Percentiles rank a stretch among this genome's conserved stretches.
Evolutionary conservation across 2,797 vertebrate species (phyloP).

Genomic region (Pseudomugil gertrudae): DNA sequence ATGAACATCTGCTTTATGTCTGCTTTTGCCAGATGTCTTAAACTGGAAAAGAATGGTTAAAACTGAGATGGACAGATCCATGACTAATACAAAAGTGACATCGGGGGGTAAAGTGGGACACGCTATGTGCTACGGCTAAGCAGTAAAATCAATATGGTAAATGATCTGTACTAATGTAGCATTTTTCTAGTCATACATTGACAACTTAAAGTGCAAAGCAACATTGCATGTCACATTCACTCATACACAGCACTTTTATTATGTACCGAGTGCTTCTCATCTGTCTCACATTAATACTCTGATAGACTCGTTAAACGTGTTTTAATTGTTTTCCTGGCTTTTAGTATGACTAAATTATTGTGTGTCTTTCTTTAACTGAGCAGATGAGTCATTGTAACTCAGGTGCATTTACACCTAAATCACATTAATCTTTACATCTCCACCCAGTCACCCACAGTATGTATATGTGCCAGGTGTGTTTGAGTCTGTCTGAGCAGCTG

Average conservation of each 20-base stretch:
- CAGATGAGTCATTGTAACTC: conserved; percentile 26
- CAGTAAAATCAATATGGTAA: neutral
- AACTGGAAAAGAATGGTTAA: neutral
- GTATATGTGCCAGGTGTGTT: conserved; percentile 27
- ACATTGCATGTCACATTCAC: too few relatives aligned
- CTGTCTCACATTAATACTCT: too few relatives aligned
- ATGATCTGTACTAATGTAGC: too few relatives aligned
- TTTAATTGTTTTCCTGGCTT: neutral
- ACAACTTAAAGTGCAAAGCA: too few relatives aligned
- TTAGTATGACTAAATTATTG: conserved; percentile 13
- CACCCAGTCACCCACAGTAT: conserved; percentile 6
- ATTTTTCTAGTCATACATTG: too few relatives aligned
- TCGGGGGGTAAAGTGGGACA: neutral
- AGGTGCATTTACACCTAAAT: conserved; percentile 22
- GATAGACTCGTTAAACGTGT: neutral
- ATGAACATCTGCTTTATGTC: neutral
- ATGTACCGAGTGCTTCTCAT: too few relatives aligned
- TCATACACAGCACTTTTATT: too few relatives aligned
- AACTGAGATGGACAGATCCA: neutral
- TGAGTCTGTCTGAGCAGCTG: conserved; percentile 34
- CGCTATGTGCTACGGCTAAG: neutral
- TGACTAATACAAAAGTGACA: neutral
- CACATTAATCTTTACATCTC: conserved; percentile 8
- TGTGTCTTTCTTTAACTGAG: conserved; percentile 3
- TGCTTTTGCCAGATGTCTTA: neutral